These are phyloP conservation scores for Ctenicera cuprea DNA, from an alignment of 2,888 invertebrate genomes.

Conservation along the genomic window DNA sequence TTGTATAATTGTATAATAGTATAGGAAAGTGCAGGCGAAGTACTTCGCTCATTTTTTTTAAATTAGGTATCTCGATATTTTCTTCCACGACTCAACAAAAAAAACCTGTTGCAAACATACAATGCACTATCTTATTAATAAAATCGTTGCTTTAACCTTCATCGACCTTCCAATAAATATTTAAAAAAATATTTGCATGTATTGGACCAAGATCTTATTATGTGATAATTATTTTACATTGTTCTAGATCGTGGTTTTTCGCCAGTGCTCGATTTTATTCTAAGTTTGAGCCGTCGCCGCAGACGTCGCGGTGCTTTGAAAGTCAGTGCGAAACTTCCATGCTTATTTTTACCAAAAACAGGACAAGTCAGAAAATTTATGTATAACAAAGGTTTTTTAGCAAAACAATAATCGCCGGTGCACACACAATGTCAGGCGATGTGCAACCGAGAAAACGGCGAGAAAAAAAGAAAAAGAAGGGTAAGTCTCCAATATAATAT, in stretches of 20 bases:
- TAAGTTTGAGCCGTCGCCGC: constrained; percentile 37
- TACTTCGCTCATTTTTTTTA: too few species aligned
- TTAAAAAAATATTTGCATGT: not conserved
- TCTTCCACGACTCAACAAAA: too few species aligned
- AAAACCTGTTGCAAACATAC: too few species aligned
- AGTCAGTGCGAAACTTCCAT: constrained; percentile 12
- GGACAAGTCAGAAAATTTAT: constrained; percentile 34
- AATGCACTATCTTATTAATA: too few species aligned
- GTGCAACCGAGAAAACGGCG: constrained; percentile 91
- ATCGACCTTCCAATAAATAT: too few species aligned
- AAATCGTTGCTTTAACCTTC: too few species aligned
- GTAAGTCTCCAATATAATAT: constrained; percentile 72
- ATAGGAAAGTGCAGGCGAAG: too few species aligned
- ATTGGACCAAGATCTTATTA: not conserved
- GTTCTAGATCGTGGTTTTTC: constrained; percentile 54
- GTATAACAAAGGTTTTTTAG: constrained; percentile 14
- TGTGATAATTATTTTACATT: constrained; percentile 6
- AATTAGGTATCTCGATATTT: too few species aligned
- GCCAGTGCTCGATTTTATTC: constrained; percentile 53
- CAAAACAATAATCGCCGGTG: constrained; percentile 16
- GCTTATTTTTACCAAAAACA: constrained; percentile 43
- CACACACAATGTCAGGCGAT: constrained; percentile 84
- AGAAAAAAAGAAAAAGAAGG: constrained; percentile 89
- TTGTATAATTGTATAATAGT: too few species aligned
- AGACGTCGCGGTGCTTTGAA: constrained; percentile 34